A percentile compares a stretch with the other conserved stretches of the same genome.
Conservation (phyloP, 2,797 vertebrate genomes). For the Clangula hyemalis region DNA sequence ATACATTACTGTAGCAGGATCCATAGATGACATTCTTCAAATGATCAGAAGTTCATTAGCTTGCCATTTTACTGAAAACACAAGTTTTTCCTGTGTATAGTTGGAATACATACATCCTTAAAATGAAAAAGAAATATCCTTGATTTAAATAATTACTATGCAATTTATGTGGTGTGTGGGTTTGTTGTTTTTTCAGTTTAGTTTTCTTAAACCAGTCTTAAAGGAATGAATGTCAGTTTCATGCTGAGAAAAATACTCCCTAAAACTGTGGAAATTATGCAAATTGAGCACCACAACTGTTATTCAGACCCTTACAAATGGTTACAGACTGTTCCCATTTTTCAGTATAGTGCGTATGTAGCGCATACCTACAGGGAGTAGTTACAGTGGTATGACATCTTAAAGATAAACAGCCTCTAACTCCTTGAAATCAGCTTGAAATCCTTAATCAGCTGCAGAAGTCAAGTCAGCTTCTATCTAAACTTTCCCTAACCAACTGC, state of each 20-base stretch:
- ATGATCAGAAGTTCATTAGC: neutral
- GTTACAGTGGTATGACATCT: neutral
- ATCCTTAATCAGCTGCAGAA: neutral
- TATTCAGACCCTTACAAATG: neutral
- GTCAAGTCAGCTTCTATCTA: neutral
- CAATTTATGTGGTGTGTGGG: neutral
- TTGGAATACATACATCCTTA: neutral
- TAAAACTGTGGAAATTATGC: neutral
- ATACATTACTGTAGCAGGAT: neutral
- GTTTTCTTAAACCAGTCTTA: neutral
- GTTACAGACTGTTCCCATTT: neutral
- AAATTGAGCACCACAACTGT: neutral
- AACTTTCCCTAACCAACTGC: neutral
- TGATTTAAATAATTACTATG: neutral
- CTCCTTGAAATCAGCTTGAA: neutral
- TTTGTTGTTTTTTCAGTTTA: neutral
- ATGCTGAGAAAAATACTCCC: neutral
- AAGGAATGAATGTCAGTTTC: neutral
- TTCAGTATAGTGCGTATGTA: neutral
- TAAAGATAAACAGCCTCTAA: neutral
- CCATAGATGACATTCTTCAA: neutral
- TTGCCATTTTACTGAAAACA: neutral
- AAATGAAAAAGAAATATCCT: neutral
- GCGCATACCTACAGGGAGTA: neutral
- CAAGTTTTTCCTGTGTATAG: neutral